phyloP scores from a whole-genome alignment of 2,888 invertebrate species.

The Glaucopsyche alexis region DNA sequence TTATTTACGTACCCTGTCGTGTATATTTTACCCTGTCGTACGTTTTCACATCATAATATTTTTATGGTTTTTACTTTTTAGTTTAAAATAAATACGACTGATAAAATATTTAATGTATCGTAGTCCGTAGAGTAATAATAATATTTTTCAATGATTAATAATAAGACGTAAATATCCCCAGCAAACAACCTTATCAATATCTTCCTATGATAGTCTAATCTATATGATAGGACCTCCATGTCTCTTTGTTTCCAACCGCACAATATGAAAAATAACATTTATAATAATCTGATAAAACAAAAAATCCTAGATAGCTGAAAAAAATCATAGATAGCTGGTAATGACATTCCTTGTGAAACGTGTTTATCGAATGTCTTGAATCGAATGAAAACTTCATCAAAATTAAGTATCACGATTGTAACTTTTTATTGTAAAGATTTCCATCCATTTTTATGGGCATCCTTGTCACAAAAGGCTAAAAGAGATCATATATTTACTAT shows the following conservation, averaged over 20 bases:
- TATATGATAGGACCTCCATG: background rate
- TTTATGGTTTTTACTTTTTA: too few relatives aligned
- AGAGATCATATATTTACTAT: too few relatives aligned
- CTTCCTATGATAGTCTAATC: background rate
- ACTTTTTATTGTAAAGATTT: too few relatives aligned
- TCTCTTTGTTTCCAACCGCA: conserved; percentile 2
- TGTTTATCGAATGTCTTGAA: background rate
- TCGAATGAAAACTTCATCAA: too few relatives aligned
- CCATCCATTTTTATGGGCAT: too few relatives aligned
- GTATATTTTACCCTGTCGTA: too few relatives aligned
- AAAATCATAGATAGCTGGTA: conserved; percentile 5
- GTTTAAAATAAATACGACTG: too few relatives aligned
- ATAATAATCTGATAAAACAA: conserved; percentile 4
- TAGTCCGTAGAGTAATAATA: background rate
- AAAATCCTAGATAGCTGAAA: background rate
- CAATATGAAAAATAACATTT: background rate
- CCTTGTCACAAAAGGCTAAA: too few relatives aligned
- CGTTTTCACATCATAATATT: too few relatives aligned
- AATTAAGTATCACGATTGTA: background rate
- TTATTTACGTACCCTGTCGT: background rate
- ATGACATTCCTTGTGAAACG: background rate
- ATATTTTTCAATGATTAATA: background rate
- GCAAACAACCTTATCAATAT: conserved; percentile 13
- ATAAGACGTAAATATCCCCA: background rate
- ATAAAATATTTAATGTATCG: too few relatives aligned